Percentiles rank a stretch among this genome's conserved stretches.
Evolutionary conservation across 53 echinoderm and acorn worm species (phyloP).

Genomic region (Crossaster papposus): DNA sequence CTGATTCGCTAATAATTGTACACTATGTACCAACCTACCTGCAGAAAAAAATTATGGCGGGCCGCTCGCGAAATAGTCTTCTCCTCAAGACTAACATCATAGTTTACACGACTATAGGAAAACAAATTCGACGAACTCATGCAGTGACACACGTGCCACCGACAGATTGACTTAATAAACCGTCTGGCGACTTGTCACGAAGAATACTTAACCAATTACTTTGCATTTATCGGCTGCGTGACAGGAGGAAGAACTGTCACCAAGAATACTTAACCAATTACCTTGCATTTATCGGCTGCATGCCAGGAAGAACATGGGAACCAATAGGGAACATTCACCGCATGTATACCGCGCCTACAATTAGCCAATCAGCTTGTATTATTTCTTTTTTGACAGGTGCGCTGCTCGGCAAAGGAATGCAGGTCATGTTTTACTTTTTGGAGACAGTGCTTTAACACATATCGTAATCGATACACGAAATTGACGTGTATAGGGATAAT

Average conservation of each 20-base stretch:
- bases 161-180: neutral
- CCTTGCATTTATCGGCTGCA: neutral
- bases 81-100: neutral
- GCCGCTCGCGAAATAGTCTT: no score
- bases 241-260: neutral
- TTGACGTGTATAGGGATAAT: no score
- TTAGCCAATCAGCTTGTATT: constrained; percentile 31
- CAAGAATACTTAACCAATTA: constrained; percentile 33
- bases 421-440: neutral
- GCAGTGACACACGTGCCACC: neutral
- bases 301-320: neutral
- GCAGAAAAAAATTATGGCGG: no score
- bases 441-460: neutral
- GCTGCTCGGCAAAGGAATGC: neutral
- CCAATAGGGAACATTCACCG: neutral
- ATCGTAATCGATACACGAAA: no score
- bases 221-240: neutral
- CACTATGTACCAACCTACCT: no score
- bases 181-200: constrained; percentile 10
- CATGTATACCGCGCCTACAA: neutral
- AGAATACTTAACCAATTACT: constrained; percentile 29
- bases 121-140: neutral
- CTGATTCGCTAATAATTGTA: no score
- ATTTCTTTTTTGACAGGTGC: neutral
- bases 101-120: neutral